A percentile compares a stretch with the other conserved stretches of the same genome.
These are phyloP conservation scores for Phaonia tiefii DNA, from an alignment of 2,888 invertebrate species.

Conservation along the genomic window DNA sequence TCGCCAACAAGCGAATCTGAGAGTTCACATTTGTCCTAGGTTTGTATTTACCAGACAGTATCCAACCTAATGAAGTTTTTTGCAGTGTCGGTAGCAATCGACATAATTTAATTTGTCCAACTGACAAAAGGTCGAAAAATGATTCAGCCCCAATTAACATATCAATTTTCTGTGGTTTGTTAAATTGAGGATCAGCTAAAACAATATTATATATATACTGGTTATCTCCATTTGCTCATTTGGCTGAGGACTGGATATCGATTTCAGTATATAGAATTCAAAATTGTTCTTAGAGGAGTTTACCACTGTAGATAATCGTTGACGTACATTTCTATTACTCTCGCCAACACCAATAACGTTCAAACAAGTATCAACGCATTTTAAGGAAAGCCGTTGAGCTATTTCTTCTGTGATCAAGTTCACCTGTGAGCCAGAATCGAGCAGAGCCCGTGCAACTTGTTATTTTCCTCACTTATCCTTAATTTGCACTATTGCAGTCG, in stretches of 20 bases:
- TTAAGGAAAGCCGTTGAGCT: background rate
- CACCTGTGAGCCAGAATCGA: constrained; percentile 18
- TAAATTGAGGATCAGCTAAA: constrained; percentile 36
- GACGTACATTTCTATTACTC: background rate
- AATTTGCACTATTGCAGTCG: constrained; percentile 22
- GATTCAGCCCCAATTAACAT: constrained; percentile 19
- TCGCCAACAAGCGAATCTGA: background rate
- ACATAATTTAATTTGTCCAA: background rate
- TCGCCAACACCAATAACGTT: constrained; percentile 6
- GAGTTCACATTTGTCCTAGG: background rate
- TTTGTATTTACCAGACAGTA: constrained; percentile 24
- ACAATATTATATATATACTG: constrained; percentile 12
- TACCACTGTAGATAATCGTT: background rate
- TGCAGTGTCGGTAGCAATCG: constrained; percentile 25
- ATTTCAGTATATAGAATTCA: constrained; percentile 38
- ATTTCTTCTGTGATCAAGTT: constrained; percentile 2
- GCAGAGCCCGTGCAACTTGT: constrained; percentile 15
- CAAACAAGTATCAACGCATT: background rate
- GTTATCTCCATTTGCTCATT: background rate
- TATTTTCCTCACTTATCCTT: constrained; percentile 21
- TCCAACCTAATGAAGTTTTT: constrained; percentile 33
- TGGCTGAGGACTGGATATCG: constrained; percentile 29
- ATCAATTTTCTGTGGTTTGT: constrained; percentile 28
- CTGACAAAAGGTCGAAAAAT: background rate
- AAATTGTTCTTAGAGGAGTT: constrained; percentile 3